Base-by-base conservation (phyloP, 2,113 vertebrate species). In the Hemiscyllium ocellatum region DNA sequence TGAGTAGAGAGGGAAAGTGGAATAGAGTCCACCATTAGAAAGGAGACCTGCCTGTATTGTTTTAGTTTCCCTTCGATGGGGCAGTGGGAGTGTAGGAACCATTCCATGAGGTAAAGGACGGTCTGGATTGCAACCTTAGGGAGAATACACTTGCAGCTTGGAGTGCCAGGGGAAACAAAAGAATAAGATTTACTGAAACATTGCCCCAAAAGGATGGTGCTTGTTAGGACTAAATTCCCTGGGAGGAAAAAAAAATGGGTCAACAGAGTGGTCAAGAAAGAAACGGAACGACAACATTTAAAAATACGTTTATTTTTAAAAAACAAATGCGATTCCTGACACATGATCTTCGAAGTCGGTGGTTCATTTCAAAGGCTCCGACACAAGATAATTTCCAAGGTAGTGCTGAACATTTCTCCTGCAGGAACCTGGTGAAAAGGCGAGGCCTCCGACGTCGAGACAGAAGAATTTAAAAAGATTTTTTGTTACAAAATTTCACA, bases 261-360 rank as follows among this genome's bases (percentile, higher is more conserved):
- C 61, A 17, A 66, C 65, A 3, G 89, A 12, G 33, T 37, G 1
- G 89, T 8, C 33, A 68, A 37, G 33, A 66, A 17, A 65, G 89
- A 66, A 93, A 68, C 17, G 61, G 66, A 66, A 61, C 4, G 1
- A 66, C 61, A 93, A 93, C 29, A 93, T 93, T 93, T 93, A 66
- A 66, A 93, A 93, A 93, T 65, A 91, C 8, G n/a, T 93, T 93
- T 93, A 93, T 93, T 93, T 47, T 61, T 47, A 42, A 37, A 93
- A 93, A 93, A 90, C 33, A 93, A 68, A 65, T 13, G 33, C 33
- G 68, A 66, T 22, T 66, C 33, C 89, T 93, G 89, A 93, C 66
- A 7, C 89, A 68, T 93, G 33, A 33, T 68, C 68, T 93, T 61
- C 10, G 66, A 93, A 68, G 19, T 93, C 68, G 89, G 56, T 68